A percentile compares a stretch with the other conserved stretches of the same genome.
phyloP scores from a whole-genome alignment of 2,888 invertebrate species.

The Tachina grossa region DNA sequence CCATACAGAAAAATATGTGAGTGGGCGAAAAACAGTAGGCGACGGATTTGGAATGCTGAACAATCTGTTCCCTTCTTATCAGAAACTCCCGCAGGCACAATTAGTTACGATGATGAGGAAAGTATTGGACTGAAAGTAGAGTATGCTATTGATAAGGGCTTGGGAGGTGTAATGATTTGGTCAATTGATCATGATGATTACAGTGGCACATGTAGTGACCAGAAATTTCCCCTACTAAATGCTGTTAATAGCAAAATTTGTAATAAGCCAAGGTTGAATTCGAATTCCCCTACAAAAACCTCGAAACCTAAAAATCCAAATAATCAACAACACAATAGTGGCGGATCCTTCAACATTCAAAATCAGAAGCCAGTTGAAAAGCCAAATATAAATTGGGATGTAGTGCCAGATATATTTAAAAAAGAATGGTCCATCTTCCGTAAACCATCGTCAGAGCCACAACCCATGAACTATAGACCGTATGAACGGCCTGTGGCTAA shows the following conservation, averaged over 20 bases:
- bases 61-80: slow-evolving; percentile 77
- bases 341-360: too few species aligned
- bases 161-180: slow-evolving; percentile 87
- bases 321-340: too few species aligned
- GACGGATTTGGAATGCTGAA: not conserved
- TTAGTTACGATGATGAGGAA: slow-evolving; percentile 93
- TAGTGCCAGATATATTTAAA: too few species aligned
- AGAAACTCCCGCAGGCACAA: slow-evolving; percentile 94
- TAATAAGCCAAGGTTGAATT: not conserved
- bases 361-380: too few species aligned
- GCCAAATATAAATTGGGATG: too few species aligned
- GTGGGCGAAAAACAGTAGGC: not conserved
- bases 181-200: slow-evolving; percentile 97
- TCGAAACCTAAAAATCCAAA: too few species aligned
- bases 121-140: slow-evolving; percentile 91
- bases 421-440: too few species aligned
- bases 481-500: too few species aligned
- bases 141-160: slow-evolving; percentile 90
- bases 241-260: slow-evolving; percentile 43
- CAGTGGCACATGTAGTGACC: slow-evolving; percentile 87
- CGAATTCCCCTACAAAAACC: too few species aligned
- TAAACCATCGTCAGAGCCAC: too few species aligned
- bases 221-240: slow-evolving; percentile 84
- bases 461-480: too few species aligned
- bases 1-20: slow-evolving; percentile 87